Evolutionary conservation across 2,888 invertebrate species (phyloP), one percentile per base, ranked within the genome.

Genomic region (Ptilodon capucinus): DNA sequence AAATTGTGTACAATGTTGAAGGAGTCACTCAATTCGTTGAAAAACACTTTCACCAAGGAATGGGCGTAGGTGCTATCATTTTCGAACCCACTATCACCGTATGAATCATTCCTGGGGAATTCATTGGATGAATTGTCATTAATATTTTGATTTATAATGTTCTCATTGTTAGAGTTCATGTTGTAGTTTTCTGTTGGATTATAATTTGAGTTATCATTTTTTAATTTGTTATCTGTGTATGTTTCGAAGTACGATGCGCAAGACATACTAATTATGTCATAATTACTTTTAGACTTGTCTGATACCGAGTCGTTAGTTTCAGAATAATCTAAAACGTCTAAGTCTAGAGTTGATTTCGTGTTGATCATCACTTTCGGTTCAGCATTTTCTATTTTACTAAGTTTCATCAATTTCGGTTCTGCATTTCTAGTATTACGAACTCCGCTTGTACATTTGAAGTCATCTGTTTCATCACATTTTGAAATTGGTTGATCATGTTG

Each of bases 81-180:
- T 2, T 71, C 79, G 34, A 74, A 60, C 0, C 74, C 81, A 2
- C 76, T 75, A 39, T 82, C 79, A 19, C 19, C 19, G 17, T n/a
- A n/a, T 7, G 16, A n/a, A 18, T 38, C 38, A 38, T 38, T 38
- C 9, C 14, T 8, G 17, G 35, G 17, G 9, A 17, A 18, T n/a
- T 35, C 8, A 35, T 35, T 35, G 4, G 8, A 11, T 11, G 17
- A 17, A n/a, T 28, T n/a, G 3, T 8, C 11, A 3, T 35, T 2
- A 35, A 14, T n/a, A 14, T 0, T 6, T 18, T 36, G n/a, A 19
- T 11, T 36, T 36, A 9, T 18, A 5, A 4, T 7, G 1, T 32
- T 14, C 13, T 13, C 30, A n/a, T 28, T 28, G n/a, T n/a, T 28
- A 11, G n/a, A n/a, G n/a, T 0, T 8, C n/a, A 7, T 14, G 2